Percentiles rank a stretch among this genome's conserved stretches.
These are phyloP conservation scores for Masnerella sp. DNA, from an alignment of 2,888 invertebrate species.

Conservation along the genomic window DNA sequence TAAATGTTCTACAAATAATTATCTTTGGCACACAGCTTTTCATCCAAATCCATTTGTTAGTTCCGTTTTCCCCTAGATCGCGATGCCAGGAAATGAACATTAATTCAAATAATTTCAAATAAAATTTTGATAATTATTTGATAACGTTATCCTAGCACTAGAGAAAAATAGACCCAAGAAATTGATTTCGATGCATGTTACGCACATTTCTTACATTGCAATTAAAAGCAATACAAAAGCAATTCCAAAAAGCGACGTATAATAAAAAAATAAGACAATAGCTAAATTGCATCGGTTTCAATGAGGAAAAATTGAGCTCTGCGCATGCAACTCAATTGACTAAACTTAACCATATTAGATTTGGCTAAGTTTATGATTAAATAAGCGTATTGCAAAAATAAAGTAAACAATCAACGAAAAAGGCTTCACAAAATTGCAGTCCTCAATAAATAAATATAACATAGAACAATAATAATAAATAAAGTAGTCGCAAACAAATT, in stretches of 20 bases:
- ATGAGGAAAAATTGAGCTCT: slow-evolving; percentile 30
- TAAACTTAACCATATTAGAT: slow-evolving; percentile 36
- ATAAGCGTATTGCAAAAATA: slow-evolving; percentile 43
- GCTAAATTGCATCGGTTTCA: slow-evolving; percentile 38
- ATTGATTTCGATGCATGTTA: slow-evolving; percentile 31
- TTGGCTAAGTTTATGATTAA: too few relatives aligned
- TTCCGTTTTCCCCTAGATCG: slow-evolving; percentile 21
- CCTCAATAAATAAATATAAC: slow-evolving; percentile 60
- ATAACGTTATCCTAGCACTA: slow-evolving; percentile 43
- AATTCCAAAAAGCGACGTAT: slow-evolving; percentile 38
- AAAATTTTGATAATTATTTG: slow-evolving; percentile 49
- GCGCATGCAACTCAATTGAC: slow-evolving; percentile 48
- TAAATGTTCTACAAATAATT: slow-evolving; percentile 49
- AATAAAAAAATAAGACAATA: slow-evolving; percentile 48
- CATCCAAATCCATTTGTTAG: slow-evolving; percentile 39
- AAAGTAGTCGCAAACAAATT: slow-evolving; percentile 61
- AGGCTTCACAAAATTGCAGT: slow-evolving; percentile 37
- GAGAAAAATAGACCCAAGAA: slow-evolving; percentile 25
- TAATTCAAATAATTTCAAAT: slow-evolving; percentile 51
- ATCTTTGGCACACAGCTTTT: slow-evolving; percentile 28
- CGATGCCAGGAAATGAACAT: slow-evolving; percentile 33
- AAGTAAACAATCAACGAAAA: slow-evolving; percentile 37
- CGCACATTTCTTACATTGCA: slow-evolving; percentile 37
- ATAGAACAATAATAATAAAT: slow-evolving; percentile 63
- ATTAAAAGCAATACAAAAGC: slow-evolving; percentile 36